Conservation (phyloP, 2,888 invertebrate species). For the Anticlea derivata region DNA sequence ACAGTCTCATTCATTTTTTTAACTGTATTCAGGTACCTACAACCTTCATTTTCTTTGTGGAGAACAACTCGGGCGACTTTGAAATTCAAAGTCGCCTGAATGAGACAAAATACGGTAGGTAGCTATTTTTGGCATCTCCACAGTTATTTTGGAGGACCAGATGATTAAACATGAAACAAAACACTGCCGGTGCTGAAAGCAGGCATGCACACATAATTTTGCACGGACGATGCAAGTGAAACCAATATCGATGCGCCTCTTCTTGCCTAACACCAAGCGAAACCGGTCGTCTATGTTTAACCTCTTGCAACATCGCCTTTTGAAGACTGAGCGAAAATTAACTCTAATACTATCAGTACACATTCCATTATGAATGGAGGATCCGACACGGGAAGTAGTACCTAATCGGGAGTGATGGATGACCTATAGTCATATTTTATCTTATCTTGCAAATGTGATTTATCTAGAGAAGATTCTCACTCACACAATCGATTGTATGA, state of each 20-base stretch:
- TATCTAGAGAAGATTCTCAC: slow-evolving; percentile 54
- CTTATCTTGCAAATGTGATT: slow-evolving; percentile 46
- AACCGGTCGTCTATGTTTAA: slow-evolving; percentile 56
- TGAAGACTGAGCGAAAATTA: slow-evolving; percentile 27
- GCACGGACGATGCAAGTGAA: slow-evolving; percentile 37
- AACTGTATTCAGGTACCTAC: too few relatives aligned
- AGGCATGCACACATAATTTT: slow-evolving; percentile 22
- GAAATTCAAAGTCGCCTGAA: too few relatives aligned
- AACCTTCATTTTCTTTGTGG: too few relatives aligned
- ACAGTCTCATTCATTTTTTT: too few relatives aligned
- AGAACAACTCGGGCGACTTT: too few relatives aligned
- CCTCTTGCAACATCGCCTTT: slow-evolving; percentile 51
- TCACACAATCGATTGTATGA: slow-evolving; percentile 53
- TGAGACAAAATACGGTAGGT: too few relatives aligned
- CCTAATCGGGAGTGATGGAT: slow-evolving; percentile 5
- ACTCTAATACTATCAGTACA: slow-evolving; percentile 15
- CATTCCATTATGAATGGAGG: slow-evolving; percentile 10
- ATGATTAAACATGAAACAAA: too few relatives aligned
- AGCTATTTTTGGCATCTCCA: too few relatives aligned
- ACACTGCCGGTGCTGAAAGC: slow-evolving; percentile 17
- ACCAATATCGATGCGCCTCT: slow-evolving; percentile 42
- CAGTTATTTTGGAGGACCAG: too few relatives aligned
- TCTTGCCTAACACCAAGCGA: slow-evolving; percentile 42
- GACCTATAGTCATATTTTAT: slow-evolving; percentile 38
- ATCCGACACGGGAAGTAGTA: slow-evolving; percentile 1